phyloP scores from a whole-genome alignment of 1,140 invertebrate species.

The Tetramorium simillimum region DNA sequence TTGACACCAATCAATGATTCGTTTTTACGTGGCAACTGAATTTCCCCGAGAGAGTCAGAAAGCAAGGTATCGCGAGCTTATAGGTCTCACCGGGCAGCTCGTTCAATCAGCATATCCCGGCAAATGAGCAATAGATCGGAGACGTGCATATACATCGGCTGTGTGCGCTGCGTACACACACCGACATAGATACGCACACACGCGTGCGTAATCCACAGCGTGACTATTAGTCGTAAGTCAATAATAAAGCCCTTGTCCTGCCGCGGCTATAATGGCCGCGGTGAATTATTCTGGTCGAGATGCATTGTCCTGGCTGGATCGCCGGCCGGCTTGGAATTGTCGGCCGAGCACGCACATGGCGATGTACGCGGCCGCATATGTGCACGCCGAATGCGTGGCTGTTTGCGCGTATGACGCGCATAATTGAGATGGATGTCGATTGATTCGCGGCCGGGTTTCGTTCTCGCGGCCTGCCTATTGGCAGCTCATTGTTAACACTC shows the following conservation, averaged over 20 bases:
- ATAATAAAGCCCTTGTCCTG: slow-evolving; percentile 82
- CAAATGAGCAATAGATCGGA: slow-evolving; percentile 80
- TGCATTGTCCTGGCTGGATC: slow-evolving; percentile 74
- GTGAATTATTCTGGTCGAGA: slow-evolving; percentile 79
- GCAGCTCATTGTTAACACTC: slow-evolving; percentile 45
- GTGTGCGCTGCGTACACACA: slow-evolving; percentile 31
- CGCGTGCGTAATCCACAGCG: slow-evolving; percentile 79
- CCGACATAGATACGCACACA: neutral
- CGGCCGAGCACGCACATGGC: slow-evolving; percentile 58
- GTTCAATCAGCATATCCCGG: slow-evolving; percentile 76
- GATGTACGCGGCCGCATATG: slow-evolving; percentile 60
- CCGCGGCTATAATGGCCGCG: slow-evolving; percentile 77
- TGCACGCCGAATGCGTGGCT: slow-evolving; percentile 62
- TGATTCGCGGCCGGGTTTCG: slow-evolving; percentile 75
- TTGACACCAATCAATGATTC: neutral
- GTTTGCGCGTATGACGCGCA: slow-evolving; percentile 67
- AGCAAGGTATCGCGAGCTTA: slow-evolving; percentile 51
- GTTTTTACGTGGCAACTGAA: slow-evolving; percentile 23
- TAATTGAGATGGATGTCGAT: slow-evolving; percentile 81
- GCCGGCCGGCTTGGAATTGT: slow-evolving; percentile 77
- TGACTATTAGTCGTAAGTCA: slow-evolving; percentile 84
- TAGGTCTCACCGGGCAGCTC: slow-evolving; percentile 56
- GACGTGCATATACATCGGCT: slow-evolving; percentile 43
- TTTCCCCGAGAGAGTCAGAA: slow-evolving; percentile 18
- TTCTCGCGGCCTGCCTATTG: slow-evolving; percentile 57